Evolutionary conservation across 2,113 vertebrate genomes (phyloP), one percentile per base, ranked within the genome.

Genomic region (Melanocharis versteri): DNA sequence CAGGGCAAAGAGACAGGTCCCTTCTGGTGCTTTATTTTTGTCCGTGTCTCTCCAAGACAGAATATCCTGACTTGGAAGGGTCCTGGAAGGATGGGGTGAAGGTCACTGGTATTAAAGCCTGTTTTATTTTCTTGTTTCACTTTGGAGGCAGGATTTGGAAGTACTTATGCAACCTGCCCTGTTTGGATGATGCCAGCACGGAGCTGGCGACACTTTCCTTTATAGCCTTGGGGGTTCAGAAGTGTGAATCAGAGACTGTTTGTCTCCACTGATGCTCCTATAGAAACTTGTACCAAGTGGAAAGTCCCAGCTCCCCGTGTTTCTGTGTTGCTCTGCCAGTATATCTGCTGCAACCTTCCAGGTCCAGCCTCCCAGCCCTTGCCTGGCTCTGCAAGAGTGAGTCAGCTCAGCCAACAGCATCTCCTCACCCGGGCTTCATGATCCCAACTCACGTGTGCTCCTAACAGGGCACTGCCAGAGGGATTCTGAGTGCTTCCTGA

Each of bases 301-400:
- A 56, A 90, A 86, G 90, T 90, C 85, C 92, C 85, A 4, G 40
- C 56, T 83, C 53, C 7, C 26, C 1, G 75, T 54, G 62, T 60
- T 83, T 33, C 48, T 70, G 72, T 66, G 72, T 33, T 83, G 69
- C 66, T 93, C 21, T 94, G 93, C 84, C 83, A 70, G 72, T 53
- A 7, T 22, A 65, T 78, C 80, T 93, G 73, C 96, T 90, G 83
- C 89, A 94, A 3, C 76, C 73, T 84, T 83, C 57, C 65, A 58
- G 42, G 72, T 93, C 90, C 94, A 95, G 68, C 89, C 94, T 95
- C 24, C 89, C 78, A 75, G 78, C 82, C 73, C 65, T 60, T 53
- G 85, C 92, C 71, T 88, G 85, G 92, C 92, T 94, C 90, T 94
- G 96, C 95, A 91, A 82, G 75, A 90, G 85, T 87, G 92, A 90